phyloP scores from a whole-genome alignment of 2,888 invertebrate genomes.

The Tortricodes alternella region DNA sequence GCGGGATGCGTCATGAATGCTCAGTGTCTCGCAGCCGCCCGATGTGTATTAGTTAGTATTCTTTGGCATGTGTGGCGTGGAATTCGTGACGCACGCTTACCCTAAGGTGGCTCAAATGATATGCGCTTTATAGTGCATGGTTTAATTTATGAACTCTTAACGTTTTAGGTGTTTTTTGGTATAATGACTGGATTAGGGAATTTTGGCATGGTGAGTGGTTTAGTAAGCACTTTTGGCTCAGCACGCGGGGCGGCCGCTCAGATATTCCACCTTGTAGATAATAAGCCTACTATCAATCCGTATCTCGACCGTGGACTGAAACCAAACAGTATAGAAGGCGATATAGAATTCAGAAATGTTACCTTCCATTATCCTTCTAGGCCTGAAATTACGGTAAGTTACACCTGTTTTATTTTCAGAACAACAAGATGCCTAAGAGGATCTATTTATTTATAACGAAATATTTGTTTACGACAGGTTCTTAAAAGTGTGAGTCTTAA shows the following conservation, averaged over 20 bases:
- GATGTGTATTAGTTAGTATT: too few relatives aligned
- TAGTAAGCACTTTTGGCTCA: slow-evolving; percentile 87
- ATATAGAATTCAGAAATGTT: slow-evolving; percentile 86
- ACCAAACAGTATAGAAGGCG: slow-evolving; percentile 79
- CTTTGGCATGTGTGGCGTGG: too few relatives aligned
- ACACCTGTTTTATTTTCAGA: not conserved
- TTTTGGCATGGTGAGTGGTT: slow-evolving; percentile 88
- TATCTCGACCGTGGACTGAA: slow-evolving; percentile 82
- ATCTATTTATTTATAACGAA: not conserved
- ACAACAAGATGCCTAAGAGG: not conserved
- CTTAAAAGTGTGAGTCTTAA: slow-evolving; percentile 83
- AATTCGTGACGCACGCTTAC: too few relatives aligned
- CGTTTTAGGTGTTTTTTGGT: slow-evolving; percentile 86
- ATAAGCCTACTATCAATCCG: slow-evolving; percentile 87
- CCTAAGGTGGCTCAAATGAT: too few relatives aligned
- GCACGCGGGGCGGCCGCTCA: slow-evolving; percentile 90
- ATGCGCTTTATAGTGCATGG: too few relatives aligned
- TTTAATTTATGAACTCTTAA: too few relatives aligned
- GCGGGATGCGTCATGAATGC: too few relatives aligned
- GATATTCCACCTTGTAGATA: slow-evolving; percentile 88
- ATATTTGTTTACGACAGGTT: not conserved
- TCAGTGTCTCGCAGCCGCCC: too few relatives aligned
- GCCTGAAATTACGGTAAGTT: slow-evolving; percentile 84
- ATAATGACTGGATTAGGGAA: slow-evolving; percentile 86
- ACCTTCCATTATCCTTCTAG: slow-evolving; percentile 90